Evolutionary conservation across 2,113 vertebrate genomes (phyloP), one percentile per base, ranked within the genome.

Genomic region (Cololabis saira): DNA sequence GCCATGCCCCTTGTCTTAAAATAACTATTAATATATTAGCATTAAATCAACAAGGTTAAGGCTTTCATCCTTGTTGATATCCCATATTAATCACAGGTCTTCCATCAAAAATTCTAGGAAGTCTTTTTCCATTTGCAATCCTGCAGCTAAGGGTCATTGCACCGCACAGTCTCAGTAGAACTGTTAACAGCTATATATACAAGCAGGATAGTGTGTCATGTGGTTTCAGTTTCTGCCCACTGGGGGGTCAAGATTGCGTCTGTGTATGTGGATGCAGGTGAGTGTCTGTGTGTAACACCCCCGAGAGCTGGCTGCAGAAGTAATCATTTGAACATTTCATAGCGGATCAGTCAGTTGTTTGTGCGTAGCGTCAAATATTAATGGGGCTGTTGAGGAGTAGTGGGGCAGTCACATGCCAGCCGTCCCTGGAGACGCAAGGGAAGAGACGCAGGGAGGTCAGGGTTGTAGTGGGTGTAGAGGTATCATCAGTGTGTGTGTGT

Each of bases 171-270:
- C 87, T 81, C 77, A 60, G 55, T 67, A 61, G 67, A 64, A 71
- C 82, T 74, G 86, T 88, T 89, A 91, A 83, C 71, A 63, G 84
- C 87, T 92, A 91, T 87, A 90, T 90, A 92, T 91, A 89, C 83
- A 76, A 78, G 58, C 33, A 37, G 78, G 74, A 72, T 87, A 70
- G 74, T 70, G 78, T 88, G 78, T 91, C 88, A 63, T 74, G 70
- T 78, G 72, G 75, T 60, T 78, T 74, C 53, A 59, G 71, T 78
- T 85, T 84, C 86, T 75, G 56, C 51, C 73, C 80, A 53, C 59
- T 73, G 72, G 59, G 70, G 80, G 43, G 49, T 70, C 52, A 67
- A 65, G n/a, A 68, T 55, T 45, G 24, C 24, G 2, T 27, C 24
- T 27, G 14, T 45, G 50, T 47, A 57, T 54, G 48, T 45, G 67